phyloP scores from a whole-genome alignment of 2,797 vertebrate species.

The Lycodopsis pacificus region DNA sequence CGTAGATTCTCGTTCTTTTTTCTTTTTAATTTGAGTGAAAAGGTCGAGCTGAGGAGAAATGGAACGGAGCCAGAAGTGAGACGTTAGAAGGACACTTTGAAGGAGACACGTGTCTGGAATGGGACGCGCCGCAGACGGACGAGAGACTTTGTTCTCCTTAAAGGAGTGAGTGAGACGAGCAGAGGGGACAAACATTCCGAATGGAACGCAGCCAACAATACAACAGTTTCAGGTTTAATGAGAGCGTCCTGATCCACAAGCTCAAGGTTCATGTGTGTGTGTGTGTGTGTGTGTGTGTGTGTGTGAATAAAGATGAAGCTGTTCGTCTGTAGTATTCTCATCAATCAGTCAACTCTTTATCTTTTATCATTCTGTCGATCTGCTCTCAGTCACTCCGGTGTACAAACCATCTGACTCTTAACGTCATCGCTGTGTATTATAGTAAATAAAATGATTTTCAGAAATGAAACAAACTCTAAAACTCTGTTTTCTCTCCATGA shows the following conservation, averaged over 20 bases:
- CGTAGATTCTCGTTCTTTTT: background rate
- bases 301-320: slow-evolving; percentile 62
- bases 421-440: slow-evolving; percentile 90
- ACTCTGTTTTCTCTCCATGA: slow-evolving; percentile 83
- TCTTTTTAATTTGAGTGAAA: background rate
- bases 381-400: slow-evolving; percentile 86
- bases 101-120: slow-evolving; percentile 42
- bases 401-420: slow-evolving; percentile 87
- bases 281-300: too few relatives aligned
- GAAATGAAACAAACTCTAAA: slow-evolving; percentile 80
- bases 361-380: slow-evolving; percentile 69
- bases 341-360: slow-evolving; percentile 70
- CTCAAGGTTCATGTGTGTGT: too few relatives aligned
- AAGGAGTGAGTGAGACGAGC: slow-evolving; percentile 14
- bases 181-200: slow-evolving; percentile 35
- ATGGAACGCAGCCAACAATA: slow-evolving; percentile 49
- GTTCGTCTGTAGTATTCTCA: slow-evolving; percentile 84
- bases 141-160: background rate
- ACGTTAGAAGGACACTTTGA: slow-evolving; percentile 19
- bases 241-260: slow-evolving; percentile 4
- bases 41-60: background rate
- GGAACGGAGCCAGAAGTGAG: background rate
- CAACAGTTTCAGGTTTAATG: slow-evolving; percentile 20
- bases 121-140: slow-evolving; percentile 6
- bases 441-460: slow-evolving; percentile 95